Evolutionary conservation across 2,113 vertebrate species (phyloP), one percentile per base, ranked within the genome.

Genomic region (Numida meleagris): DNA sequence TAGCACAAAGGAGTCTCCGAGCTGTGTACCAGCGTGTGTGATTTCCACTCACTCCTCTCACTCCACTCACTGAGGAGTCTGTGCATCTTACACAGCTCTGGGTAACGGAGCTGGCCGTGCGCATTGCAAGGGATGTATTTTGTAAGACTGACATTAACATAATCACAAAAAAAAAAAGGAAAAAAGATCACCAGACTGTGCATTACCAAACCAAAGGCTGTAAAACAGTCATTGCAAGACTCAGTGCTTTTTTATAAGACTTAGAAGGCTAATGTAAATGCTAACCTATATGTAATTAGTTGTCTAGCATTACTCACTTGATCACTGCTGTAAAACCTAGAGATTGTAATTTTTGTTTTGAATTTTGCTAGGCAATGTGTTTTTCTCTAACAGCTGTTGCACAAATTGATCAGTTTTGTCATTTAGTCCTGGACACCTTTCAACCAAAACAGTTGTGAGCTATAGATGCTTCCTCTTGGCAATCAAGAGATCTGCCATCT

Each of bases 391-490:
- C 5, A 20, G 7, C 80, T 38, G 14, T 7, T 18, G 34, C 67
- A 50, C 29, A n/a, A 34, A 31, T 0, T 13, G 25, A 51, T 68
- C 1, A 0, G 2, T 27, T 46, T 18, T 15, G 31, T 6, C 9
- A 1, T 27, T 67, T 9, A 0, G 31, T 5, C 36, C 46, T 10
- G 43, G 27, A 2, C 0, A 0, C 24, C n/a, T 12, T n/a, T 45
- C 25, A 65, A 16, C 19, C 72, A 4, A 4, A 6, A 0, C 1
- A 0, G 4, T 0, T 55, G 10, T 7, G 45, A 4, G 2, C 42
- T 14, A 5, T 6, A 9, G 12, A 12, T 2, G 4, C 4, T 46
- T 27, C 72, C 72, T 67, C 24, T 8, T 3, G 0, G 13, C 0
- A 7, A 2, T 20, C 72, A 3, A 21, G 50, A 59, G 12, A 45